These are phyloP conservation scores for Hirtodrosophila histrioides DNA, from an alignment of 2,888 invertebrate species.

Conservation along the genomic window DNA sequence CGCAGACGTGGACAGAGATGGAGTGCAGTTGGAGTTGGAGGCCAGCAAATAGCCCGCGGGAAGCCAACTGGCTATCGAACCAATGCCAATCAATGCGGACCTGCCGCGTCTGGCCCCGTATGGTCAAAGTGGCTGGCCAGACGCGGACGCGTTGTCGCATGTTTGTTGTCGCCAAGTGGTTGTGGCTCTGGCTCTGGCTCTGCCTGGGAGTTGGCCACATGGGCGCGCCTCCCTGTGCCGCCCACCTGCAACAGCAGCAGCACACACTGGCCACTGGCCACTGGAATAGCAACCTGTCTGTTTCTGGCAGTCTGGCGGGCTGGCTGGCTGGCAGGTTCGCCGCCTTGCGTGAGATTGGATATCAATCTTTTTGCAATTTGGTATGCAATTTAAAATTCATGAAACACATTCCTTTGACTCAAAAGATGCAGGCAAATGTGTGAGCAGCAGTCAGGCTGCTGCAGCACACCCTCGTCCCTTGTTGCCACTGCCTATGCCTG, in stretches of 20 bases:
- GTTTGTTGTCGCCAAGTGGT: slow-evolving; percentile 61
- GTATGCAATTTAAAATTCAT: slow-evolving; percentile 83
- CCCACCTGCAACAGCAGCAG: slow-evolving; percentile 49
- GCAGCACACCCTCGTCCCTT: neutral
- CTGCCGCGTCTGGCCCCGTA: slow-evolving; percentile 39
- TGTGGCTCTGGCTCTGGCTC: slow-evolving; percentile 22
- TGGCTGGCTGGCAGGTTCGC: slow-evolving; percentile 37
- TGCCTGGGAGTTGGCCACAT: slow-evolving; percentile 27
- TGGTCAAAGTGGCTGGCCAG: slow-evolving; percentile 59
- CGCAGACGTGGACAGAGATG: too few relatives aligned
- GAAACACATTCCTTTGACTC: slow-evolving; percentile 82
- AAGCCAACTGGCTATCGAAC: slow-evolving; percentile 62
- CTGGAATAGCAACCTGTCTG: slow-evolving; percentile 47
- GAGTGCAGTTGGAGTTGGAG: neutral
- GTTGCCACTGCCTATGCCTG: neutral
- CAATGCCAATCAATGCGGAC: slow-evolving; percentile 67
- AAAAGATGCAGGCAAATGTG: slow-evolving; percentile 80
- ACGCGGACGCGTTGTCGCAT: slow-evolving; percentile 73
- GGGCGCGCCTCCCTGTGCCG: slow-evolving; percentile 46
- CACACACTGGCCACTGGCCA: slow-evolving; percentile 23
- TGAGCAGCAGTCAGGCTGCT: slow-evolving; percentile 30
- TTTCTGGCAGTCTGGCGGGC: slow-evolving; percentile 9
- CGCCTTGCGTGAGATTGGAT: slow-evolving; percentile 82
- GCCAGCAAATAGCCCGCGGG: slow-evolving; percentile 70
- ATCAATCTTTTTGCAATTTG: slow-evolving; percentile 83